Base-by-base conservation (phyloP, 1,140 invertebrate species). In the Polypedilum vanderplanki region DNA sequence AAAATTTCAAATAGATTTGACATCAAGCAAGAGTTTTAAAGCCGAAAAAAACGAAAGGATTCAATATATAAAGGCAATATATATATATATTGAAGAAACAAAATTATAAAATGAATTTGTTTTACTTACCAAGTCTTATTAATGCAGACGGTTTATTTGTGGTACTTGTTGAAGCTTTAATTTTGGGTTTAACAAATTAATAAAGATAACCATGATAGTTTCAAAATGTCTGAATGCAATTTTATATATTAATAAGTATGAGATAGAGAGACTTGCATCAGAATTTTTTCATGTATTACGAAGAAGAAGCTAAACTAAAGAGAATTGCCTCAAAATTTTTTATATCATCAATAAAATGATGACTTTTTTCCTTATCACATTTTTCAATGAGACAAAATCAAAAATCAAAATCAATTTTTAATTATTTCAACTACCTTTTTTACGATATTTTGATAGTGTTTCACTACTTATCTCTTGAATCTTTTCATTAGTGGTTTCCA, bases 391-490 rank as follows among this genome's bases (percentile, higher is more conserved):
- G 46, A 57, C n/a, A 57, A 57, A 57, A 57, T 9, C n/a, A 15
- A 57, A 12, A 57, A 57, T n/a, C 46, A 57, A 46, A 12, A 12
- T 46, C n/a, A n/a, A 12, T 46, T 57, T 57, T 15, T 57, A 12
- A 15, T 57, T 12, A 12, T 70, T 70, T 18, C 17, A 70, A 70
- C 65, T 70, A 70, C 65, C 65, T 70, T 70, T 70, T 70, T 70
- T 70, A 5, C 65, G 65, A 70, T 70, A 70, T 10, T 70, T 70
- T 70, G 65, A 70, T 9, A 70, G 65, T 20, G 65, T 70, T 70
- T 70, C 65, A 70, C 15, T 70, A 70, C 65, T 70, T 70, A 70
- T 70, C 65, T 70, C 65, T 20, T 70, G 20, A 22, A 70, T 70
- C 9, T 20, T 70, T 70, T 18, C 17, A 70, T 70, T 18, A 20